Base-by-base conservation (phyloP, 1,140 invertebrate species). In the Heliconius melpomene region DNA sequence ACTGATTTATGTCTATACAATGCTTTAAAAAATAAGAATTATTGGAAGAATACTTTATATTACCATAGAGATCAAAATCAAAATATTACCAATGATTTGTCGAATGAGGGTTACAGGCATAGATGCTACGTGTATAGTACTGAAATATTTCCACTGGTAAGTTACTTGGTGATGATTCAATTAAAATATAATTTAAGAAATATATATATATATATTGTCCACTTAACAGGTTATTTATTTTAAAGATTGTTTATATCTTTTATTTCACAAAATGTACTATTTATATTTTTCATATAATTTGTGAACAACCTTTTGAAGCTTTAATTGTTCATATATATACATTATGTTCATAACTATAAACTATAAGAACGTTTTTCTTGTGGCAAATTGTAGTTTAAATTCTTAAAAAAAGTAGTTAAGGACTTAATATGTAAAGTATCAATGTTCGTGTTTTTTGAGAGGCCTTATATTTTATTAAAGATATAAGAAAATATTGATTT, bases 401-500 rank as follows among this genome's bases (percentile, higher is more conserved):
- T 57, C n/a, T 66, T 16, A 16, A 66, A 66, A 26, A 60, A 66
- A 66, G 6, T 66, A 66, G 26, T 66, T 66, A 66, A 66, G 60
- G 16, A 66, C 60, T 66, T 66, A 66, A 66, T 66, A 66, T 60
- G 57, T 60, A 60, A 60, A 66, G 11, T 26, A 66, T 66, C 13
- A 66, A 66, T 66, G 23, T 66, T 66, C n/a, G 60, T 66, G n/a
- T 66, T 66, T 66, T 23, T 66, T 66, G 23, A 66, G 60, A 66
- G 60, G 60, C 60, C 60, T 66, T 66, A 66, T 29, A 26, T 66
- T 66, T 66, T 26, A 66, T 66, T 66, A 66, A 66, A 57, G 54
- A 66, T 66, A 23, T 66, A 66, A 66, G 23, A 11, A 26, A 26
- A 26, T 66, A 66, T 66, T 66, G 11, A 66, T 66, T 66, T 66